These are phyloP conservation scores for Drosophila pachea DNA, from an alignment of 1,140 invertebrate genomes.

Conservation along the genomic window DNA sequence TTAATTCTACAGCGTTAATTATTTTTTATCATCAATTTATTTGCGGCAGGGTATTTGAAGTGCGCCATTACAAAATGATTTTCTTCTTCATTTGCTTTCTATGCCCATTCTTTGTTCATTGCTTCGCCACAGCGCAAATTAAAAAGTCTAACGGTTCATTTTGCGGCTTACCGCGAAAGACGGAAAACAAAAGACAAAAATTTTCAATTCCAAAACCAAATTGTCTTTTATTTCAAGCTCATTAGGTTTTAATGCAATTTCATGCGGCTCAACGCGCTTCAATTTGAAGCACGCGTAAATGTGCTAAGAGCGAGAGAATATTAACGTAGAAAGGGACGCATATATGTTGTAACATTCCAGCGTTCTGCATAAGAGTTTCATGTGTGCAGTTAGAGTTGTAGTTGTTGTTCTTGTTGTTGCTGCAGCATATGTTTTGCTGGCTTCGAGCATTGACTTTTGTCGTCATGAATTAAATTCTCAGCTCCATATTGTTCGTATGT, in stretches of 20 bases:
- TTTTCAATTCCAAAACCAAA: slow-evolving; percentile 67
- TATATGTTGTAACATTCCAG: slow-evolving; percentile 1
- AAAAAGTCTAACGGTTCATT: slow-evolving; percentile 56
- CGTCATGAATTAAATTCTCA: slow-evolving; percentile 72
- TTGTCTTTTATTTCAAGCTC: slow-evolving; percentile 76
- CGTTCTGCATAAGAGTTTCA: slow-evolving; percentile 59
- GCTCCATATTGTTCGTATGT: slow-evolving; percentile 24
- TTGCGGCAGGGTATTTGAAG: slow-evolving; percentile 3
- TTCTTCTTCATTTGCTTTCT: slow-evolving; percentile 4
- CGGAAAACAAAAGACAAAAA: slow-evolving; percentile 39
- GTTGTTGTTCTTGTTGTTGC: slow-evolving; percentile 13
- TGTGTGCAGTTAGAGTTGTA: slow-evolving; percentile 24
- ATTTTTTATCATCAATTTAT: too few species aligned
- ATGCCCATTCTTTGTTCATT: slow-evolving; percentile 19
- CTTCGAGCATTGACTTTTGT: slow-evolving; percentile 72
- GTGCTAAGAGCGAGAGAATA: slow-evolving; percentile 19
- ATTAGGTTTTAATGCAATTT: slow-evolving; percentile 76
- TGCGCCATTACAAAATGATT: not conserved
- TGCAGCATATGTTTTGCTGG: slow-evolving; percentile 68
- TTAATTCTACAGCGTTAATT: too few species aligned
- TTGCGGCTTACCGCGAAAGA: slow-evolving; percentile 28
- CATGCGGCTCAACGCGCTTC: slow-evolving; percentile 70
- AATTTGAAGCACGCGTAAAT: slow-evolving; percentile 67
- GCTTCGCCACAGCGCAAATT: slow-evolving; percentile 34
- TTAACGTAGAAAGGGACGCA: not conserved